Evolutionary conservation across 2,113 vertebrate species (phyloP).

Genomic region (Triplophysa dalaica): DNA sequence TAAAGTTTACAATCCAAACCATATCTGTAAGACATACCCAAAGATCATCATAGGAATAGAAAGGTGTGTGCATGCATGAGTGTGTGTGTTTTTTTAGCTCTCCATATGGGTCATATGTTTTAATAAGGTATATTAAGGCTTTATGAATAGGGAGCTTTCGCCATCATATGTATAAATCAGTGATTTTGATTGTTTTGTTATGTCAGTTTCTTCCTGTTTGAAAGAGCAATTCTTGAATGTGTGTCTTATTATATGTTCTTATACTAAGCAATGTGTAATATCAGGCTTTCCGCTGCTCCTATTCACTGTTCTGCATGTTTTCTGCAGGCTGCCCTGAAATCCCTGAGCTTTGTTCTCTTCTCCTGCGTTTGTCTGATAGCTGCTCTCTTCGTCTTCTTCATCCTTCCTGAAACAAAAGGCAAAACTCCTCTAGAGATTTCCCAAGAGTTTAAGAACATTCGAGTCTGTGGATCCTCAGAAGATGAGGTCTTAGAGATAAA

Average conservation of each 20-base stretch:
- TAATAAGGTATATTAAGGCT: background rate
- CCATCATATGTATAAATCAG: background rate
- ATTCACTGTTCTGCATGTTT: constrained; percentile 12
- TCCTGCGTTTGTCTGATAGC: constrained; percentile 61
- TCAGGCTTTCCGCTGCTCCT: background rate
- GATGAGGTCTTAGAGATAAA: constrained; percentile 57
- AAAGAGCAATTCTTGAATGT: background rate
- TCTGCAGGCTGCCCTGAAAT: constrained; percentile 60
- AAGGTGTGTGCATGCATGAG: background rate
- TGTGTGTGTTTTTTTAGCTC: too few relatives aligned
- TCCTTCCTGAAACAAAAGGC: constrained; percentile 76
- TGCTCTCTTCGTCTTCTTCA: constrained; percentile 63
- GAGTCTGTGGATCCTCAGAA: constrained; percentile 58
- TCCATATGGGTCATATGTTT: background rate
- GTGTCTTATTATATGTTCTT: background rate
- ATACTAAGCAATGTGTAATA: constrained; percentile 19
- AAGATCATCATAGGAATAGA: too few relatives aligned
- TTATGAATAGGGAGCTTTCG: background rate
- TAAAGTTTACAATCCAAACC: too few relatives aligned
- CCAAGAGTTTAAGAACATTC: constrained; percentile 66
- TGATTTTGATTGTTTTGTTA: background rate
- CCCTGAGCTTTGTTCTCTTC: constrained; percentile 70
- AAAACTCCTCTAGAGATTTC: constrained; percentile 74
- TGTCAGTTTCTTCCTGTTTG: background rate
- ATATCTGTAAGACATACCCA: too few relatives aligned